These are phyloP conservation scores for Diachrysia chrysitis DNA, from an alignment of 2,888 invertebrate species.

Conservation along the genomic window DNA sequence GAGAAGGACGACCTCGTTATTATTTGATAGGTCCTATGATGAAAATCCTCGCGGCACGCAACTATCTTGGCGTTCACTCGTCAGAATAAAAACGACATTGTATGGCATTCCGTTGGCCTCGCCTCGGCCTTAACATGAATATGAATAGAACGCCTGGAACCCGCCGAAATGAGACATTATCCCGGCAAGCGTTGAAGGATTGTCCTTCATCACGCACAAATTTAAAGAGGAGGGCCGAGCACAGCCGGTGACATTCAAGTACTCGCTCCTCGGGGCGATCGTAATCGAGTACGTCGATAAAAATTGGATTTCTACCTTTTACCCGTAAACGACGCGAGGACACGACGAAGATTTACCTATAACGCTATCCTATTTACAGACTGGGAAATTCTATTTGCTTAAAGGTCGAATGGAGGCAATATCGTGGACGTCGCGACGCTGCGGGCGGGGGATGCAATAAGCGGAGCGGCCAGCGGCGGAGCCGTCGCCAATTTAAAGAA, in stretches of 20 bases:
- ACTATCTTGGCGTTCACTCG: constrained; percentile 84
- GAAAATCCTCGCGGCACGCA: constrained; percentile 86
- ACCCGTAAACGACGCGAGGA: constrained; percentile 75
- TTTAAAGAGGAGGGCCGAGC: constrained; percentile 60
- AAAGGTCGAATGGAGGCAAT: constrained; percentile 88
- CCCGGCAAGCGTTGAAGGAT: constrained; percentile 81
- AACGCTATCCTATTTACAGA: constrained; percentile 85
- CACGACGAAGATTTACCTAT: constrained; percentile 82
- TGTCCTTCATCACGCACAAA: constrained; percentile 84
- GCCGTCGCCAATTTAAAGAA: constrained; percentile 90
- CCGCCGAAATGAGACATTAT: constrained; percentile 78
- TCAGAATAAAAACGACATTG: constrained; percentile 85
- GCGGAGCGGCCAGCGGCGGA: constrained; percentile 85
- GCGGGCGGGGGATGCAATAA: constrained; percentile 87
- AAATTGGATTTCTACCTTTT: constrained; percentile 82
- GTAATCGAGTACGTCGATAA: constrained; percentile 76
- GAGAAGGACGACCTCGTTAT: constrained; percentile 84
- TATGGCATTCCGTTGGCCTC: constrained; percentile 79
- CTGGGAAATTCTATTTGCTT: constrained; percentile 88
- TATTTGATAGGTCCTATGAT: constrained; percentile 87
- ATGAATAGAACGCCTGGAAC: constrained; percentile 79
- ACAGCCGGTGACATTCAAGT: constrained; percentile 50
- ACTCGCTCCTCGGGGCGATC: constrained; percentile 62
- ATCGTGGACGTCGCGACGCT: constrained; percentile 86
- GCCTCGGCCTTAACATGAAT: constrained; percentile 75